These are phyloP conservation scores for Mystacides longicornis DNA, from an alignment of 2,888 invertebrate genomes.

Conservation along the genomic window DNA sequence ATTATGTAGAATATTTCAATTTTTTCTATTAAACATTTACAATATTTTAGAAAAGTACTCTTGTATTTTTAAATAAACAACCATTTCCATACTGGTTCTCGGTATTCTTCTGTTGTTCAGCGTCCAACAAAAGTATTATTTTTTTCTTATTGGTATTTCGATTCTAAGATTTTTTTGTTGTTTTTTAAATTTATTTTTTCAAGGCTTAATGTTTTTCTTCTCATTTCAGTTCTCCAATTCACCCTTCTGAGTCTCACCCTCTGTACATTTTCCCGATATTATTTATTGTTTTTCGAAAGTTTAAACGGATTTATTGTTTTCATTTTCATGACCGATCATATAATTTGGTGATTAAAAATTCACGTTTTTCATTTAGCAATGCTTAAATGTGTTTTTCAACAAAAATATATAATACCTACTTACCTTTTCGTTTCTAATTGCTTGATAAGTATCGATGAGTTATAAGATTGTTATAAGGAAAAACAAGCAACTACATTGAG, in stretches of 20 bases:
- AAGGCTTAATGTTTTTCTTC: slow-evolving; percentile 14
- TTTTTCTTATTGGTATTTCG: too few species aligned
- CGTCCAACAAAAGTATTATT: too few species aligned
- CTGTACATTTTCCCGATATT: neutral
- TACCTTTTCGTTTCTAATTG: too few species aligned
- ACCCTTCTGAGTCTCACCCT: neutral
- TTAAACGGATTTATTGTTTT: slow-evolving; percentile 11
- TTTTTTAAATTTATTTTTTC: neutral
- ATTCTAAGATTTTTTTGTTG: neutral
- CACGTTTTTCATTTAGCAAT: neutral
- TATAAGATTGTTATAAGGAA: too few species aligned
- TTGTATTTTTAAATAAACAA: neutral
- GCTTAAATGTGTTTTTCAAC: too few species aligned
- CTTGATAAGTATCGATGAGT: too few species aligned
- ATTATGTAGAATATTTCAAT: too few species aligned
- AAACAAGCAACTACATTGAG: too few species aligned
- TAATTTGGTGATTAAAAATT: slow-evolving; percentile 9
- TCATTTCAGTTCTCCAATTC: neutral
- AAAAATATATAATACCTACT: too few species aligned
- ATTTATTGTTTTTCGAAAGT: slow-evolving; percentile 14
- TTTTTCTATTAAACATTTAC: too few species aligned
- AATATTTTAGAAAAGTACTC: neutral
- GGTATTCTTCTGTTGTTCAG: neutral
- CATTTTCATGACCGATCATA: slow-evolving; percentile 17
- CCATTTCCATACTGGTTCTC: neutral